Evolutionary conservation across 2,113 vertebrate genomes (phyloP).

Genomic region (Pterocles gutturalis): DNA sequence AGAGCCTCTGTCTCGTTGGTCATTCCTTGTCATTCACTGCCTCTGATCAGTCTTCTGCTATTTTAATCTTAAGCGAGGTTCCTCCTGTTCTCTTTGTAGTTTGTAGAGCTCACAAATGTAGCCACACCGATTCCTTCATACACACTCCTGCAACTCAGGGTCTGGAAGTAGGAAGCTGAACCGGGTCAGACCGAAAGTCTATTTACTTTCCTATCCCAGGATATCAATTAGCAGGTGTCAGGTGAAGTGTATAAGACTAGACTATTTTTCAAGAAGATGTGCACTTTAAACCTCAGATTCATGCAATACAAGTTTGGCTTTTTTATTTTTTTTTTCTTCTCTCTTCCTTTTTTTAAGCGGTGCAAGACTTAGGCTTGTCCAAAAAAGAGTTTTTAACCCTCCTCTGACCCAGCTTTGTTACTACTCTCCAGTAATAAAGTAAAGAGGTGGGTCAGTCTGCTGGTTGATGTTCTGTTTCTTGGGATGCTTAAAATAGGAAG

Average conservation of each 20-base stretch:
- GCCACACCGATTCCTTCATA: background rate
- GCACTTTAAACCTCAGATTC: background rate
- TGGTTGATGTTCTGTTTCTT: background rate
- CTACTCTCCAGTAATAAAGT: background rate
- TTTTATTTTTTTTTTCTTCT: background rate
- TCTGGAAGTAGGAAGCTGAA: background rate
- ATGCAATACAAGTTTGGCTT: background rate
- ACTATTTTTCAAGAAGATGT: background rate
- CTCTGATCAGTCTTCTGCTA: background rate
- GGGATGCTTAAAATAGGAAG: background rate
- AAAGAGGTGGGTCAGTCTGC: background rate
- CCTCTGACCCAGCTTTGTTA: background rate
- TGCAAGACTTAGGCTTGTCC: background rate
- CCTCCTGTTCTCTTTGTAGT: background rate
- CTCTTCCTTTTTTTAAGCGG: background rate
- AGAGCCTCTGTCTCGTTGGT: background rate
- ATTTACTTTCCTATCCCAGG: background rate
- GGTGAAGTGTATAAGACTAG: background rate
- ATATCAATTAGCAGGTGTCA: background rate
- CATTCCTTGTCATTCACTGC: background rate
- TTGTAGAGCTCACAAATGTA: background rate
- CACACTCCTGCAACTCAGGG: background rate
- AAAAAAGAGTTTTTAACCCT: background rate
- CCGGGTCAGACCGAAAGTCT: background rate
- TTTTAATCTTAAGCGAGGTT: background rate